phyloP scores from a whole-genome alignment of 2,113 vertebrate genomes.

The Thamnophis sirtalis region DNA sequence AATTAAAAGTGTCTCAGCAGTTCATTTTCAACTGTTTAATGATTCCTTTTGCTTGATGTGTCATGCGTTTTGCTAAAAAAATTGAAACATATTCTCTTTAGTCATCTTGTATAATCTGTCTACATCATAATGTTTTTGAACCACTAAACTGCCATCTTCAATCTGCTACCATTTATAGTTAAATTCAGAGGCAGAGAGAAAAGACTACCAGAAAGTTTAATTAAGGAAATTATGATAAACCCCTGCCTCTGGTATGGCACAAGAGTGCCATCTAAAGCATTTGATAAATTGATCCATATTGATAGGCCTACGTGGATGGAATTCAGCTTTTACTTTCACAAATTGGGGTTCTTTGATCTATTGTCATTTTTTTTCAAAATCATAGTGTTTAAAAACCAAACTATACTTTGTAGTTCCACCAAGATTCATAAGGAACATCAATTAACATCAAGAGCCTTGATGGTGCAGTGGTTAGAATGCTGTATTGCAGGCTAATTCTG shows the following conservation, averaged over 20 bases:
- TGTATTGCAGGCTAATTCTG: too few relatives aligned
- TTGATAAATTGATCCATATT: not conserved
- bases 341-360: not conserved
- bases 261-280: not conserved
- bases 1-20: not conserved
- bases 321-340: not conserved
- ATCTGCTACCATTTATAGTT: not conserved
- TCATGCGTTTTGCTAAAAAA: not conserved
- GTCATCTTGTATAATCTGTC: not conserved
- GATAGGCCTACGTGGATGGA: not conserved
- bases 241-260: not conserved
- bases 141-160: not conserved
- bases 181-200: not conserved
- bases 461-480: too few relatives aligned
- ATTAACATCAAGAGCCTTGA: too few relatives aligned
- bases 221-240: not conserved
- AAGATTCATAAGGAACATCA: not conserved
- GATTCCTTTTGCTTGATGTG: not conserved
- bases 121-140: not conserved
- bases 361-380: not conserved
- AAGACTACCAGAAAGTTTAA: not conserved
- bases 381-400: not conserved
- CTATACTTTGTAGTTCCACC: not conserved
- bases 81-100: not conserved
- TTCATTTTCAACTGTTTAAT: not conserved